These are phyloP conservation scores for Rhingia rostrata DNA, from an alignment of 2,888 invertebrate species.

Conservation along the genomic window DNA sequence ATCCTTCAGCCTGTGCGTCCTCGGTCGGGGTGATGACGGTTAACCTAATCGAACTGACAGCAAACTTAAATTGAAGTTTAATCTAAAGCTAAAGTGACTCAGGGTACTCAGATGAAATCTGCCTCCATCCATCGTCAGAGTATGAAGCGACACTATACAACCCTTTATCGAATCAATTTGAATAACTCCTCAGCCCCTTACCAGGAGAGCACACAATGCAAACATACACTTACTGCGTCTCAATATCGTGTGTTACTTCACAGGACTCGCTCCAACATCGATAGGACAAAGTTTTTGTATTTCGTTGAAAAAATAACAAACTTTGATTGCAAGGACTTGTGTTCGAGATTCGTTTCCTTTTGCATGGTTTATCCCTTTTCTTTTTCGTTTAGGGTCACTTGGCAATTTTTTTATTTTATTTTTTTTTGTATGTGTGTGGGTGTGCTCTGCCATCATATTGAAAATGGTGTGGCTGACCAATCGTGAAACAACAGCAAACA, in stretches of 20 bases:
- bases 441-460: background rate
- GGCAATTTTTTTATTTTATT: background rate
- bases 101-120: constrained; percentile 35
- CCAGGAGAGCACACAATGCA: background rate
- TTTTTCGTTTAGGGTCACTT: constrained; percentile 25
- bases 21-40: constrained; percentile 53
- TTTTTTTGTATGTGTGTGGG: background rate
- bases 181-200: constrained; percentile 43
- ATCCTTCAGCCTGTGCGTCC: constrained; percentile 22
- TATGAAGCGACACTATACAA: background rate
- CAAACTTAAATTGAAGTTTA: constrained; percentile 73
- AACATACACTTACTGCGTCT: background rate
- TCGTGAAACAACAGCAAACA: constrained; percentile 57
- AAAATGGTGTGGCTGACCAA: constrained; percentile 44
- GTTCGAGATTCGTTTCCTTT: constrained; percentile 7
- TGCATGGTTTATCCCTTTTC: constrained; percentile 29
- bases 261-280: background rate
- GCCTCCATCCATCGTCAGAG: background rate
- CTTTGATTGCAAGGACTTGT: constrained; percentile 39
- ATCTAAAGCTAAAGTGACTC: constrained; percentile 71
- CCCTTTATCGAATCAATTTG: constrained; percentile 66
- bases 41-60: constrained; percentile 73
- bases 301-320: constrained; percentile 43
- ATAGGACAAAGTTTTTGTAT: constrained; percentile 45
- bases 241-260: background rate